phyloP scores from a whole-genome alignment of 1,140 invertebrate species.

The Scaptodrosophila lebanonensis region DNA sequence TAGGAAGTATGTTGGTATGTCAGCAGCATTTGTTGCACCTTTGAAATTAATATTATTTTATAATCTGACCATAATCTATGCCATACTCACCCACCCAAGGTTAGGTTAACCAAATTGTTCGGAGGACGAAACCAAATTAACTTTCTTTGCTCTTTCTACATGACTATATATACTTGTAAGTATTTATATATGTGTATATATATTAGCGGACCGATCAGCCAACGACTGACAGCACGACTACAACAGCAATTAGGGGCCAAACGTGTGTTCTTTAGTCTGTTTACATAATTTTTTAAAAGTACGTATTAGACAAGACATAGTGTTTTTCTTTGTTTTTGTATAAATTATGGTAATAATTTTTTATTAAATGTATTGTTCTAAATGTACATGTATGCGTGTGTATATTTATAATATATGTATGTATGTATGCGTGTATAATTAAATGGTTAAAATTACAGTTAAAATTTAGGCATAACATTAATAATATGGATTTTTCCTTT shows the following conservation, averaged over 20 bases:
- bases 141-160: no score
- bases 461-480: conserved; percentile 62
- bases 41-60: no score
- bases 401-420: conserved; percentile 15
- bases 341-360: conserved; percentile 61
- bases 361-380: conserved; percentile 54
- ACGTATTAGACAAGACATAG: conserved; percentile 1
- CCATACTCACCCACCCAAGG: no score
- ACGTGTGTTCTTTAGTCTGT: background rate
- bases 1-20: background rate
- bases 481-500: conserved; percentile 55
- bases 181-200: no score
- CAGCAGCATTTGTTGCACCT: conserved; percentile 16
- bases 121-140: no score
- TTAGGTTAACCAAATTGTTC: no score
- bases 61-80: conserved; percentile 9
- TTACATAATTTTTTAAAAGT: background rate
- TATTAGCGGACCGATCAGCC: no score
- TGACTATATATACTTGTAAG: no score
- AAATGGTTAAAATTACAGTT: conserved; percentile 65
- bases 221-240: no score
- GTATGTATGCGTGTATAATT: conserved; percentile 45
- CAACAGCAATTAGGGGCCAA: background rate
- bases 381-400: conserved; percentile 63
- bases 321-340: conserved; percentile 31